phyloP scores from a whole-genome alignment of 2,888 invertebrate species.

The Zaprionus lineosus region DNA sequence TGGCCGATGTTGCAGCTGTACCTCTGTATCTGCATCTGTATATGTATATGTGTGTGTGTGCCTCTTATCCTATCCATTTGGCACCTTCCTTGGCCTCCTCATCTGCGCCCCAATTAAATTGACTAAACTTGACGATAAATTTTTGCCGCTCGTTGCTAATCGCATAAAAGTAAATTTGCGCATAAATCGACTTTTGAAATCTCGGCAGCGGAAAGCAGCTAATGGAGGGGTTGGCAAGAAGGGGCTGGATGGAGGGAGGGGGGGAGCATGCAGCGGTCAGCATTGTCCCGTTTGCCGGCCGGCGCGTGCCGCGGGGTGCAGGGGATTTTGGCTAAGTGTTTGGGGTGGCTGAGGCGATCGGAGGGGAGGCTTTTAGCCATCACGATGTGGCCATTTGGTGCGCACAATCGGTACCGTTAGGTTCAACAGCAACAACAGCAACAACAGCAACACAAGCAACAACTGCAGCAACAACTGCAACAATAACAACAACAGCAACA shows the following conservation, averaged over 20 bases:
- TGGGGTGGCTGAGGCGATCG: not conserved
- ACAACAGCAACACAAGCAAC: no score
- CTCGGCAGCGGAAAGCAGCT: constrained; percentile 19
- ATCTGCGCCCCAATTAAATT: constrained; percentile 73
- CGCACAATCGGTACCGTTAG: constrained; percentile 78
- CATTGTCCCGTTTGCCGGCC: constrained; percentile 36
- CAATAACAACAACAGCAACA: constrained; percentile 18
- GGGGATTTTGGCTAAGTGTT: no score
- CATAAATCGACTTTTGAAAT: constrained; percentile 71
- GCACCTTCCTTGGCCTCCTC: constrained; percentile 55
- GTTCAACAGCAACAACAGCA: constrained; percentile 42
- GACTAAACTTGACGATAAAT: constrained; percentile 77
- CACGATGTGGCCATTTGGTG: constrained; percentile 76
- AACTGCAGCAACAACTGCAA: constrained; percentile 26
- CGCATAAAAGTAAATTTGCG: constrained; percentile 79
- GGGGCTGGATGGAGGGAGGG: not conserved
- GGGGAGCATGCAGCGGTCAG: constrained; percentile 13
- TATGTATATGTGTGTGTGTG: no score
- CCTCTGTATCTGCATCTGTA: no score
- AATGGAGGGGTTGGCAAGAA: not conserved
- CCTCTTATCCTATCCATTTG: constrained; percentile 39
- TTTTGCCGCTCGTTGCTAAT: constrained; percentile 72
- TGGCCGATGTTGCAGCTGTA: not conserved
- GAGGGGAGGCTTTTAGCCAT: constrained; percentile 48
- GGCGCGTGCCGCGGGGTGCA: constrained; percentile 59